Conservation (phyloP, 2,113 vertebrate genomes). For the Alethe castanea region DNA sequence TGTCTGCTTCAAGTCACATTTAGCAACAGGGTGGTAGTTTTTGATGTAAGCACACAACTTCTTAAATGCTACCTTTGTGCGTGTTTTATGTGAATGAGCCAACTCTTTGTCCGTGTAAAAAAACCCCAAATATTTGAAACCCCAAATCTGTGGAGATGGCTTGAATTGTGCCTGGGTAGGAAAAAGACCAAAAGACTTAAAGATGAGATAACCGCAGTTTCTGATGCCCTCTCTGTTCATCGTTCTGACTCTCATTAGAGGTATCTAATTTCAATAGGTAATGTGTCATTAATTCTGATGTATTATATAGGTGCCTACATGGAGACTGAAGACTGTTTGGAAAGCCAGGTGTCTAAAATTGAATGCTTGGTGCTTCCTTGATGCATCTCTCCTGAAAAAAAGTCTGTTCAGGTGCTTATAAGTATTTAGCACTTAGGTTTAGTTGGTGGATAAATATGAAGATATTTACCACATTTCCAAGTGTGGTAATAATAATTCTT, state of each 20-base stretch:
- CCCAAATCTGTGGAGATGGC: not conserved
- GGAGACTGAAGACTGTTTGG: not conserved
- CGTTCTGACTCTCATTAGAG: not conserved
- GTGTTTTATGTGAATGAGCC: not conserved
- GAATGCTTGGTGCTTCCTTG: not conserved
- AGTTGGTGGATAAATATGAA: not conserved
- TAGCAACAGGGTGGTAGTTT: not conserved
- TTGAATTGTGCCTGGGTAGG: not conserved
- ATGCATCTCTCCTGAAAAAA: not conserved
- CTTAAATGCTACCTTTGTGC: not conserved
- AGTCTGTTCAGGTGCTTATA: not conserved
- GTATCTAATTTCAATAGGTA: not conserved
- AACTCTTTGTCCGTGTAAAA: not conserved
- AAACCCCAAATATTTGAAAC: not conserved
- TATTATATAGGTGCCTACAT: not conserved
- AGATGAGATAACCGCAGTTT: not conserved
- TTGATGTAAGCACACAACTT: not conserved
- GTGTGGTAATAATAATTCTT: not conserved
- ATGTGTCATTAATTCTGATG: fast-evolving
- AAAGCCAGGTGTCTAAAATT: not conserved
- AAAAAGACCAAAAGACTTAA: not conserved
- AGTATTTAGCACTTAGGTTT: not conserved
- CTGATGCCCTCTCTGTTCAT: not conserved
- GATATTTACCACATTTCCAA: not conserved
- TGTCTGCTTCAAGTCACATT: not conserved